Evolutionary conservation across 2,888 invertebrate species (phyloP), one percentile per base, ranked within the genome.

Genomic region (Notodonta ziczac): DNA sequence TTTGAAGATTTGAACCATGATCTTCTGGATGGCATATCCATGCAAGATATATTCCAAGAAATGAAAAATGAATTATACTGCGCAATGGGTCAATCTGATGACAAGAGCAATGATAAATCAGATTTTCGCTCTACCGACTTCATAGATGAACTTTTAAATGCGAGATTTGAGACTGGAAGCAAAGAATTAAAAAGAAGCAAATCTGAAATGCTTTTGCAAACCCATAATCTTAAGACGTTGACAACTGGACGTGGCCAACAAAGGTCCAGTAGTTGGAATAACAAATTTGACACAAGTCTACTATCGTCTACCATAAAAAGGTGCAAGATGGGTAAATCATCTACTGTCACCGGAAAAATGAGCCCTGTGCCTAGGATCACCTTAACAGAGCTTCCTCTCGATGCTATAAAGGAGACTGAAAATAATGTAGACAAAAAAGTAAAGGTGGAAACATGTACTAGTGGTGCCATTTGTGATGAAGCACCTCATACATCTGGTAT

Each of bases 1-100:
- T 97, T 97, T 77, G 97, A 97, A 91, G 97, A 97, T 81, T 88
- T 97, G 39, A 97, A 97, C 39, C 97, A 97, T 76, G 97, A 97
- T 82, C 91, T 97, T 59, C 88, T 97, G 39, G 97, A 97, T 83
- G 97, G 97, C 10, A 97, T 97, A 79, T 97, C 97, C 2, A 97
- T 97, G 95, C 96, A 97, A 87, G 97, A 97, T 80, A 97, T 97
- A 74, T 97, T 97, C 75, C 96, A 96, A 14, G 96, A 96, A 79
- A 90, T 95, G 61, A 95, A 95, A 78, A 94, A 93, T 65, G 96
- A 96, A 73, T 91, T 91, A 59, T 95, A 95, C 69, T 93, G 91
- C 59, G 87, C 85, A 52, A 88, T 92, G 74, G 83, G 84, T 60
- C 93, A 94, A 70, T 84, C 91, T 50, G 91, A 90, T 68, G 94